A percentile compares a stretch with the other conserved stretches of the same genome.
These are phyloP conservation scores for Redunca redunca DNA, from an alignment of 2,113 vertebrate species.

Conservation along the genomic window DNA sequence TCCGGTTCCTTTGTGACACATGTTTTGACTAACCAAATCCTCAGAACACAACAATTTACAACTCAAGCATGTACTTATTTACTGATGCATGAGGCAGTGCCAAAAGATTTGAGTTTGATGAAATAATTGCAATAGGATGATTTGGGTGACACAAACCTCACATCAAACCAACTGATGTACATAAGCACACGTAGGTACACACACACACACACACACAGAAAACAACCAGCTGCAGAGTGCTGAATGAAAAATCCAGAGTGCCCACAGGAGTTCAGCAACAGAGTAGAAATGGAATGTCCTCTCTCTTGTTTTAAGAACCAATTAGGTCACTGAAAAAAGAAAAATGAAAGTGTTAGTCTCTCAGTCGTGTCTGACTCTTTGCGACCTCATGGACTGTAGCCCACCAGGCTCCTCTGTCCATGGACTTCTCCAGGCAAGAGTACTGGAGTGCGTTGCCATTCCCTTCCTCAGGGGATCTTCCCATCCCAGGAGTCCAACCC, in stretches of 20 bases:
- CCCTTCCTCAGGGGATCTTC: not conserved
- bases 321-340: not conserved
- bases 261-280: not conserved
- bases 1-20: not conserved
- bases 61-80: not conserved
- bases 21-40: not conserved
- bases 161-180: too few species aligned
- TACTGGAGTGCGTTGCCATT: not conserved
- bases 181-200: accelerated
- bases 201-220: not conserved
- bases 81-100: not conserved
- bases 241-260: not conserved
- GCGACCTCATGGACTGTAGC: not conserved
- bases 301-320: not conserved
- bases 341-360: not conserved
- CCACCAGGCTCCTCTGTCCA: not conserved
- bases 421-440: not conserved
- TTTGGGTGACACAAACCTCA: not conserved
- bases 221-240: not conserved
- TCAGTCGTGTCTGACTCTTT: not conserved
- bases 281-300: not conserved
- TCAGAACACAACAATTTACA: not conserved
- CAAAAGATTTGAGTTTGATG: not conserved
- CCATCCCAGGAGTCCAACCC: not conserved
- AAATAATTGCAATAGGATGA: not conserved